Evolutionary conservation across 2,113 vertebrate genomes (phyloP).

Genomic region (Pongo abelii): DNA sequence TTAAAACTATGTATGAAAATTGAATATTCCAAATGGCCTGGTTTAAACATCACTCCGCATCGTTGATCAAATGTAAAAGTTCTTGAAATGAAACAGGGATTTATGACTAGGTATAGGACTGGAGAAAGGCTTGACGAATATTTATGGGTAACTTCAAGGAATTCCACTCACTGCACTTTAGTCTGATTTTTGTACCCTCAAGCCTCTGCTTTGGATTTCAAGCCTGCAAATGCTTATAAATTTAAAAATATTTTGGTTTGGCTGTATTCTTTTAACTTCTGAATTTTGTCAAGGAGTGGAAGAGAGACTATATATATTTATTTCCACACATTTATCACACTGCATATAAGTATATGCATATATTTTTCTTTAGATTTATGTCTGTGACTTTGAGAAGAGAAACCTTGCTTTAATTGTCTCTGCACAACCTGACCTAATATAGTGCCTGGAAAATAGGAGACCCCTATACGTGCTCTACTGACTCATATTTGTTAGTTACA

Average conservation of each 20-base stretch:
- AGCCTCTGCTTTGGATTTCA: conserved; percentile 83
- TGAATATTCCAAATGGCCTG: conserved; percentile 69
- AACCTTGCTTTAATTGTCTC: conserved; percentile 18
- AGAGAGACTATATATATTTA: conserved; percentile 40
- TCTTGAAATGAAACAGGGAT: conserved; percentile 80
- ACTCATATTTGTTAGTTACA: not conserved
- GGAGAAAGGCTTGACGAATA: conserved; percentile 77
- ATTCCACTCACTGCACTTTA: conserved; percentile 73
- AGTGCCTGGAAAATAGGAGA: not conserved
- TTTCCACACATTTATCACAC: conserved; percentile 54
- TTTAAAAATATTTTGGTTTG: conserved; percentile 78
- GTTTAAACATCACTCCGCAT: conserved; percentile 80
- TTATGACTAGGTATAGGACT: conserved; percentile 75
- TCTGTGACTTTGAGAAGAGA: conserved; percentile 44
- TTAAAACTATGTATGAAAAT: conserved; percentile 80
- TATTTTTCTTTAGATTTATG: conserved; percentile 54
- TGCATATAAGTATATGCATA: not conserved
- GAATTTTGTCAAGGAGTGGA: not conserved
- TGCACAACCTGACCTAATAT: not conserved
- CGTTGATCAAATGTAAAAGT: conserved; percentile 76
- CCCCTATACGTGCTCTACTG: not conserved
- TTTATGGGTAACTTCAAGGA: conserved; percentile 81
- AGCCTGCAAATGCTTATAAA: conserved; percentile 78
- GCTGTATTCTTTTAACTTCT: conserved; percentile 54
- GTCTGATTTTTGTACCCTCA: conserved; percentile 72